phyloP scores from a whole-genome alignment of 2,797 vertebrate genomes.

The Phrynocephalus vlangalii region DNA sequence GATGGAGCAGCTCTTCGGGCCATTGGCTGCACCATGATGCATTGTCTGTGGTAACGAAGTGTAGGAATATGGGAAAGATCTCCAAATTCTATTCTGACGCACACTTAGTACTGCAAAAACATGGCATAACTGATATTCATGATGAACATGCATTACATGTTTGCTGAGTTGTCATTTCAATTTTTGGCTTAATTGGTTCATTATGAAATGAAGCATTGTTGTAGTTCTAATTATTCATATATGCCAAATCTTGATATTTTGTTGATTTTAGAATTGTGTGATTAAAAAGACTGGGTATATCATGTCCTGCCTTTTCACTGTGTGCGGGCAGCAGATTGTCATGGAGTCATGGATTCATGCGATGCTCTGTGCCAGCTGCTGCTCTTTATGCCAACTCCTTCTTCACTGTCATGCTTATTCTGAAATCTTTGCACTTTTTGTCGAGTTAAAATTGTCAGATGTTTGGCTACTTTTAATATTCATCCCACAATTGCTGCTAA shows the following conservation, averaged over 20 bases:
- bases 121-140: neutral
- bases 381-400: neutral
- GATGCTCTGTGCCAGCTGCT: neutral
- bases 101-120: neutral
- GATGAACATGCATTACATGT: neutral
- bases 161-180: neutral
- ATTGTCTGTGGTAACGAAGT: too few species aligned
- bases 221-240: neutral
- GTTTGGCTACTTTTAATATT: neutral
- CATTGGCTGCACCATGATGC: neutral
- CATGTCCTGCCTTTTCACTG: neutral
- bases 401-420: neutral
- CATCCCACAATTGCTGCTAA: neutral
- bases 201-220: neutral
- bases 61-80: neutral
- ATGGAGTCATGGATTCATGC: neutral
- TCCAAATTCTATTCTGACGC: neutral
- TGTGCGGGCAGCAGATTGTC: neutral
- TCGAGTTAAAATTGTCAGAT: neutral
- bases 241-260: slow-evolving; percentile 27
- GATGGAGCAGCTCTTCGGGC: neutral
- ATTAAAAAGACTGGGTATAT: slow-evolving; percentile 28
- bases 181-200: neutral
- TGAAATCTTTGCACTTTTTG: slow-evolving; percentile 37
- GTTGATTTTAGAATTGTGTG: slow-evolving; percentile 19